Base-by-base conservation (phyloP, 1,140 invertebrate species). In the Nasonia longicornis region DNA sequence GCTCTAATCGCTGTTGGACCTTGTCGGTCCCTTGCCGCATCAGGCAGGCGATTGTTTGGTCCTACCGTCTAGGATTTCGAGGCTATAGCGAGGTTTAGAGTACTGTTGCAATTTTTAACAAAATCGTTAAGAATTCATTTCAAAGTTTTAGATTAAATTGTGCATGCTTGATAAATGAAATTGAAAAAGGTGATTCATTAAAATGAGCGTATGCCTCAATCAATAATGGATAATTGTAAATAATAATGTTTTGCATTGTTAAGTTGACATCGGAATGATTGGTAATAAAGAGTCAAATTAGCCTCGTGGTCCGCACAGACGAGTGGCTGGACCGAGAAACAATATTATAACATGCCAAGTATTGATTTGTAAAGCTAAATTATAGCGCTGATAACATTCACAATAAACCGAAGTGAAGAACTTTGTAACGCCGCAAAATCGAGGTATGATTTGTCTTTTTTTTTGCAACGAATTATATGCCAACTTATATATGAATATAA, bases 311-410 rank as follows among this genome's bases (percentile, higher is more conserved):
- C 77, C 81, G 6, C 10, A 22, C 20, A 87, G 88, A 89, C 87
- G 90, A 85, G 90, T 91, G 90, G 90, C 90, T 91, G 90, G 90
- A 91, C 90, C 89, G 89, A 91, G 90, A 91, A 91, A 91, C 89
- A 91, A 91, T 91, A 91, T 89, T 89, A 88, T 79, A 66, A 75
- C 35, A 78, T 70, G 63, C 75, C 42, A 82, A 72, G 63, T 82
- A 82, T 72, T 81, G 67, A 81, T 77, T 26, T 77, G 80, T 81
- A 77, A 81, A 81, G 80, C 80, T 72, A 69, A 67, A 81, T 77
- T 48, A 81, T 81, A 81, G 74, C 79, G 73, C 66, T 76, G 66
- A 75, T 75, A 71, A 72, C 20, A 29, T 76, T 77, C 78, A 42
- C 67, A 82, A 29, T 48, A 66, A 81, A 83, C 64, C 48, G 83